Evolutionary conservation across 2,797 vertebrate genomes (phyloP).

Genomic region (Sebastes umbrosus): DNA sequence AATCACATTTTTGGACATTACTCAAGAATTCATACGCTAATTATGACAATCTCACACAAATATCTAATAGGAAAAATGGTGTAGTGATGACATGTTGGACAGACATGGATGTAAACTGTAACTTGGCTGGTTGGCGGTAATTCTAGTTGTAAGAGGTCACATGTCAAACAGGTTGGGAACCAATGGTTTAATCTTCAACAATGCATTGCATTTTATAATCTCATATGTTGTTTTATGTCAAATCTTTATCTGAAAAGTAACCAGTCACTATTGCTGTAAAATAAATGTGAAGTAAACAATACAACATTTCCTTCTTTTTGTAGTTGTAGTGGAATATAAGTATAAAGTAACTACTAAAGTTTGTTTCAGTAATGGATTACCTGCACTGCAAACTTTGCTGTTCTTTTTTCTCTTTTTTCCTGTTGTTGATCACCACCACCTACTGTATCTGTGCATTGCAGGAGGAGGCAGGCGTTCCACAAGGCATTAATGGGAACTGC

Average conservation of each 20-base stretch:
- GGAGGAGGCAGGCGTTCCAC: constrained; percentile 83
- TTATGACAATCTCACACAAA: background rate
- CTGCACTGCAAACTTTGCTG: constrained; percentile 6
- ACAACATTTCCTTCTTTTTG: background rate
- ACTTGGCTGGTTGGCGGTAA: background rate
- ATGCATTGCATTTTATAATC: background rate
- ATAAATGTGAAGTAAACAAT: background rate
- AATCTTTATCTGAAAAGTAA: background rate
- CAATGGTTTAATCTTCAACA: background rate
- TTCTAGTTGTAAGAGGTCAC: background rate
- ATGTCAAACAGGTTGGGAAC: background rate
- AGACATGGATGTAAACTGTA: background rate
- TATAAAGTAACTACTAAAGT: background rate
- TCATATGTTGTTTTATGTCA: background rate
- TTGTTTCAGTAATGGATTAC: constrained; percentile 34
- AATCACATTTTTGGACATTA: background rate
- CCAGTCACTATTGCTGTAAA: background rate
- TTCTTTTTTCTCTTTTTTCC: background rate
- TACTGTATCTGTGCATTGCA: constrained; percentile 50
- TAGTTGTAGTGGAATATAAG: background rate
- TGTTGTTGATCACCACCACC: constrained; percentile 33
- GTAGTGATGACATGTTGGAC: background rate
- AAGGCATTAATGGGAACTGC: constrained; percentile 83
- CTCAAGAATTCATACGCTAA: background rate
- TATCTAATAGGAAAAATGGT: background rate